Evolutionary conservation across 2,888 invertebrate genomes (phyloP), one percentile per base, ranked within the genome.

Genomic region (Eilema caniola): DNA sequence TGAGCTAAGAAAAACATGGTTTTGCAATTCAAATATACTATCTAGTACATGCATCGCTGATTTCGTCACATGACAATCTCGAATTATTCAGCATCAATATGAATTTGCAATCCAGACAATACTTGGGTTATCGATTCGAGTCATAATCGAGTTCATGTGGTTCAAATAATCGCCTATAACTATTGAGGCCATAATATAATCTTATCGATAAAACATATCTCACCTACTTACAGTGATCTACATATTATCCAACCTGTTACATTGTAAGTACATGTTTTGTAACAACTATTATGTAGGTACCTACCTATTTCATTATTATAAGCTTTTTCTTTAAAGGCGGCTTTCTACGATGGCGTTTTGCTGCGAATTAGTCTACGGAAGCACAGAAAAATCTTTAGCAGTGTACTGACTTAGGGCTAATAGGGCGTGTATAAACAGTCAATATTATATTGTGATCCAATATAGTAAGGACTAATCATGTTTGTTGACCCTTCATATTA

Each of bases 151-250:
- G 41, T 41, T 41, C 16, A 25, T 62, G 25, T 20, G 61, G 28
- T 61, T 60, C 31, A 31, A 62, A 31, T 31, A 31, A 56, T 23
- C 31, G 64, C 12, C 12, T 56, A 8, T 23, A n/a, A 56, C 53
- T 31, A 31, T 67, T 33, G 53, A 62, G 47, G 59, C 28, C 57
- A 47, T 63, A 63, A 63, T 73, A 63, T 63, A 59, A 63, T 71
- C 73, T 77, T 77, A 81, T 75, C 72, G 74, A 75, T 73, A 73
- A 72, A 25, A 73, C 74, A 72, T 81, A 78, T 81, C 80, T 78
- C 76, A 76, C 80, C 78, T 75, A 78, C 69, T 64, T 78, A 75
- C 37, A 57, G 33, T 68, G 75, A 79, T 80, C 82, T 78, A 81
- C 73, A 76, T 81, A 74, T 81, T 81, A 79, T 80, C 72, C 78